Conservation (phyloP, 2,113 vertebrate species). For the Neotragus moschatus region DNA sequence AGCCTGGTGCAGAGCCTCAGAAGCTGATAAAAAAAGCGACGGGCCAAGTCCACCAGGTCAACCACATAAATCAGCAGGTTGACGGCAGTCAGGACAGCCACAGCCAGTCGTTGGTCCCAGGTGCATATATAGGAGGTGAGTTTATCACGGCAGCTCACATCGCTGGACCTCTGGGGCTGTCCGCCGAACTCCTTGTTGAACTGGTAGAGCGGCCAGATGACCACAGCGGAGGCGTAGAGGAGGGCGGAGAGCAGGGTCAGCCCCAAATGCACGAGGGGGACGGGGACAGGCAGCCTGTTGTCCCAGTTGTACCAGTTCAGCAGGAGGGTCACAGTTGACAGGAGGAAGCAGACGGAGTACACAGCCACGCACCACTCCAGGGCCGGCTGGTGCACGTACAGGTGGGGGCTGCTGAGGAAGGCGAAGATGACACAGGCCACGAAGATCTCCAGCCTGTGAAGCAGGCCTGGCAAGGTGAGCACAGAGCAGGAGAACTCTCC, state of each 20-base stretch:
- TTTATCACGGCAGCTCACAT: fast-evolving
- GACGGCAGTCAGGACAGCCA: slow-evolving; percentile 84
- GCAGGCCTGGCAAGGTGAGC: slow-evolving; percentile 88
- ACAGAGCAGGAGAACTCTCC: slow-evolving; percentile 91
- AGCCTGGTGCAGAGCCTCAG: slow-evolving; percentile 51
- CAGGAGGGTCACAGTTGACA: slow-evolving; percentile 85
- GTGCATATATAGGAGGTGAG: fast-evolving
- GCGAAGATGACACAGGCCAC: slow-evolving; percentile 78
- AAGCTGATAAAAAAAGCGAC: slow-evolving; percentile 82
- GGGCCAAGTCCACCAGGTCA: slow-evolving; percentile 87
- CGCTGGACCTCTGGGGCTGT: neutral
- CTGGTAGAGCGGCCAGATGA: slow-evolving; percentile 87
- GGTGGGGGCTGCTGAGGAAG: neutral
- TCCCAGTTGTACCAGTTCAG: slow-evolving; percentile 89
- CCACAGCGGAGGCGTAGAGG: slow-evolving; percentile 84
- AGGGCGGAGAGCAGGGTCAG: slow-evolving; percentile 86
- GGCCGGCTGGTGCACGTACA: neutral
- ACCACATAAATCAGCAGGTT: slow-evolving; percentile 89
- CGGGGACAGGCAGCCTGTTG: slow-evolving; percentile 84
- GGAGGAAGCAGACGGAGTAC: slow-evolving; percentile 84
- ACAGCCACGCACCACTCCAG: neutral
- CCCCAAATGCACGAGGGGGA: slow-evolving; percentile 85
- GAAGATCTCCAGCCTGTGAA: slow-evolving; percentile 92
- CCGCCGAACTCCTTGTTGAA: slow-evolving; percentile 32
- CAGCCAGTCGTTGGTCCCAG: slow-evolving; percentile 65